Evolutionary conservation across 2,797 vertebrate species (phyloP).

Genomic region (Arrhamphus sclerolepis): DNA sequence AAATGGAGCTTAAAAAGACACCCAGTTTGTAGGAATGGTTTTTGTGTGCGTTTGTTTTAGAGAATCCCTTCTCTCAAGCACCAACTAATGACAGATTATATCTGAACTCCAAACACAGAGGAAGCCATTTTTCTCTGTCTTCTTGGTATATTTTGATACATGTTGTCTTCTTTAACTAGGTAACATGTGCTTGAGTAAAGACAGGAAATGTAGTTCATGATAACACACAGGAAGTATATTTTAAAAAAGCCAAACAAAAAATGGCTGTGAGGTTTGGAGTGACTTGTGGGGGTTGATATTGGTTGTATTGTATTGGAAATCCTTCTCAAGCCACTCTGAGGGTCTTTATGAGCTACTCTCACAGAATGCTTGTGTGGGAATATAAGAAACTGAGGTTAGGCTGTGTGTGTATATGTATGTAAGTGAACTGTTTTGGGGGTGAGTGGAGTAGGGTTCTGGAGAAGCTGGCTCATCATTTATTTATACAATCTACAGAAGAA

Average conservation of each 20-base stretch:
- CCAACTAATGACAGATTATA: constrained; percentile 20
- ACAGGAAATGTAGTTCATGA: background rate
- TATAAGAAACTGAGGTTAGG: constrained; percentile 66
- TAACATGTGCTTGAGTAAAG: background rate
- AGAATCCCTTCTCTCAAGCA: constrained; percentile 9
- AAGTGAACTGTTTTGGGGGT: constrained; percentile 55
- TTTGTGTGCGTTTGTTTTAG: constrained; percentile 24
- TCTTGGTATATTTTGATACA: background rate
- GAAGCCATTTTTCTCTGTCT: constrained; percentile 6
- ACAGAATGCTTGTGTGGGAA: constrained; percentile 47
- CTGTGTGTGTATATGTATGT: constrained; percentile 44
- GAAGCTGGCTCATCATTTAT: constrained; percentile 79
- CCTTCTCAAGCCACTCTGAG: constrained; percentile 5
- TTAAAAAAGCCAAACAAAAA: background rate
- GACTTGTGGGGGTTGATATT: constrained; percentile 9
- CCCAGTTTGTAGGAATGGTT: constrained; percentile 2
- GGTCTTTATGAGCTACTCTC: constrained; percentile 41
- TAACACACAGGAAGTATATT: background rate
- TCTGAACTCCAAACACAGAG: constrained; percentile 17
- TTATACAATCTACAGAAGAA: constrained; percentile 77
- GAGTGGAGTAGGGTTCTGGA: constrained; percentile 57
- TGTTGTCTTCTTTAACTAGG: background rate
- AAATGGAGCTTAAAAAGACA: constrained; percentile 52
- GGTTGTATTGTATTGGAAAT: constrained; percentile 18
- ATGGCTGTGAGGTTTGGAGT: background rate